A percentile compares a stretch with the other conserved stretches of the same genome.
phyloP scores from a whole-genome alignment of 2,797 vertebrate genomes.

The Karalla daura region DNA sequence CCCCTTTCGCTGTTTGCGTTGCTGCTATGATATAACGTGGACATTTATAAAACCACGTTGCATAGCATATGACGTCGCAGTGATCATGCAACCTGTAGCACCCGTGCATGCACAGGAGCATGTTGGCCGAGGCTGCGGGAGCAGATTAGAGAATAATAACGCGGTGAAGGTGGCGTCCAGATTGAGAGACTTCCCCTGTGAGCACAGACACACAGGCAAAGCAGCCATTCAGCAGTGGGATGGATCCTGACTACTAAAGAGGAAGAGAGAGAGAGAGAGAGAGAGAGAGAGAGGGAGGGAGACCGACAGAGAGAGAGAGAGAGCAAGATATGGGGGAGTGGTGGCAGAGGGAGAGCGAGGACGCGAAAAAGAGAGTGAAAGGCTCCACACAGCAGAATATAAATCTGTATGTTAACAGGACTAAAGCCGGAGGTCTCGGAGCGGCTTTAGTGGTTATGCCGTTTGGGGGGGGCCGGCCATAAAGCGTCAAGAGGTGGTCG shows the following conservation, averaged over 20 bases:
- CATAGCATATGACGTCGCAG: conserved; percentile 7
- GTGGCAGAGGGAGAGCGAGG: conserved; percentile 71
- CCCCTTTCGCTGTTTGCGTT: conserved; percentile 9
- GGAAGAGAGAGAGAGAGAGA: conserved; percentile 73
- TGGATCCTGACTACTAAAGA: conserved; percentile 91
- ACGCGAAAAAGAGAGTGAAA: conserved; percentile 75
- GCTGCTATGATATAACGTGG: conserved; percentile 8
- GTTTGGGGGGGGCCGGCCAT: conserved; percentile 65
- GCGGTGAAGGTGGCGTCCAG: conserved; percentile 62
- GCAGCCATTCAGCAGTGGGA: conserved; percentile 88
- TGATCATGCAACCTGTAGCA: conserved; percentile 74
- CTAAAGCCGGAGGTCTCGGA: conserved; percentile 73
- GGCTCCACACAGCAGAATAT: conserved; percentile 82
- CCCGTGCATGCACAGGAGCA: conserved; percentile 19
- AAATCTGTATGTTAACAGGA: conserved; percentile 82
- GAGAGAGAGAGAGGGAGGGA: conserved; percentile 35
- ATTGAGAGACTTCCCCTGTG: conserved; percentile 75
- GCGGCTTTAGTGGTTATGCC: conserved; percentile 62
- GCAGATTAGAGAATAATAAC: conserved; percentile 55
- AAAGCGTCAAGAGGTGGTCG: conserved; percentile 71
- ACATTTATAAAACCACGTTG: conserved; percentile 32
- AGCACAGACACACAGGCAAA: conserved; percentile 81
- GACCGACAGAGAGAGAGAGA: conserved; percentile 40
- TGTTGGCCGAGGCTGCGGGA: conserved; percentile 35
- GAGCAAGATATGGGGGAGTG: conserved; percentile 69